Evolutionary conservation across 2,797 vertebrate species (phyloP).

Genomic region (Taenioides sp.): DNA sequence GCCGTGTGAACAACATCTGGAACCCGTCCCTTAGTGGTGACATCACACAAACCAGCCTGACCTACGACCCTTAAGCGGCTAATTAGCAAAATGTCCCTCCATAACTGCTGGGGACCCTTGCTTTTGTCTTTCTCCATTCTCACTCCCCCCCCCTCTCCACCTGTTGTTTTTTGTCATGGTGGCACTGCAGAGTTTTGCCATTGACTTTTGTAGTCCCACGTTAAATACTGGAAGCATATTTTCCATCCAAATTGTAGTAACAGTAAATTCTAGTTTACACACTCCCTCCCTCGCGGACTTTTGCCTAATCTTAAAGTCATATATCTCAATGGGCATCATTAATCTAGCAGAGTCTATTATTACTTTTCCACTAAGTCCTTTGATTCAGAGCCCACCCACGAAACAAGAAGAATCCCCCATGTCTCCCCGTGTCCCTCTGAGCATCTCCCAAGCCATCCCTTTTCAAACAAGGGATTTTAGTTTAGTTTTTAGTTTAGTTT

Average conservation of each 20-base stretch:
- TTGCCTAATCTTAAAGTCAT: constrained; percentile 58
- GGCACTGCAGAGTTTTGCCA: background rate
- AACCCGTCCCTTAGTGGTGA: constrained; percentile 66
- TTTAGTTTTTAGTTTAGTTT: background rate
- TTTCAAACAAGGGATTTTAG: constrained; percentile 9
- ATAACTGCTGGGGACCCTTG: constrained; percentile 49
- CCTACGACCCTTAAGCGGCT: constrained; percentile 69
- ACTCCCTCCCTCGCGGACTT: constrained; percentile 35
- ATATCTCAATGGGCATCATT: constrained; percentile 71
- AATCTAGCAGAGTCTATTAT: constrained; percentile 75
- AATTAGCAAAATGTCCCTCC: constrained; percentile 71
- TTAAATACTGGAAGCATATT: constrained; percentile 35
- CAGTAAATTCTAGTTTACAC: constrained; percentile 48
- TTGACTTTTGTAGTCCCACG: constrained; percentile 16
- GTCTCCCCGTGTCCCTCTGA: constrained; percentile 28
- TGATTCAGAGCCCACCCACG: constrained; percentile 76
- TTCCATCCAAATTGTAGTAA: constrained; percentile 13
- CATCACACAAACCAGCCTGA: constrained; percentile 65
- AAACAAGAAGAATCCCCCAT: constrained; percentile 51
- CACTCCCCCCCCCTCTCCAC: constrained; percentile 51
- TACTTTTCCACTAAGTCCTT: constrained; percentile 74
- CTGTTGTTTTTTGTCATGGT: constrained; percentile 64
- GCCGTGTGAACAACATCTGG: constrained; percentile 67
- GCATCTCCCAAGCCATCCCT: constrained; percentile 39
- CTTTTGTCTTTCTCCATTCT: constrained; percentile 38